Conservation (phyloP, 2,888 invertebrate genomes). For the Xestia sexstrigata region DNA sequence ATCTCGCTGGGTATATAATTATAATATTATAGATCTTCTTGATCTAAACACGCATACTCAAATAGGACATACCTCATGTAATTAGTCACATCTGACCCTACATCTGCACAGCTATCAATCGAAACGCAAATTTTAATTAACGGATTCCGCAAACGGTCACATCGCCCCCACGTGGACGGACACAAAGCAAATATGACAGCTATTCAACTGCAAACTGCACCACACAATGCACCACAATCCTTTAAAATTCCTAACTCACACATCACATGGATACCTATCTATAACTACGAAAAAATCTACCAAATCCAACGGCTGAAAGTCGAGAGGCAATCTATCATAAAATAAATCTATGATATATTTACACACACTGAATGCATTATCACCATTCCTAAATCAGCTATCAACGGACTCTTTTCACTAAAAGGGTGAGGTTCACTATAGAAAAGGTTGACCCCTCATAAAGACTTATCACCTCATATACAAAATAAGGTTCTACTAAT, state of each 20-base stretch:
- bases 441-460: conserved; percentile 91
- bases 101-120: conserved; percentile 69
- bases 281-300: conserved; percentile 66
- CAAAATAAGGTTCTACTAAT: conserved; percentile 90
- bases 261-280: conserved; percentile 55
- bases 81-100: conserved; percentile 49
- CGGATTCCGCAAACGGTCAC: conserved; percentile 78
- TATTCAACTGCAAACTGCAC: conserved; percentile 76
- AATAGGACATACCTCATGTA: conserved; percentile 51
- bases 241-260: conserved; percentile 75
- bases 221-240: conserved; percentile 70
- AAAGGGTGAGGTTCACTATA: conserved; percentile 90
- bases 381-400: conserved; percentile 90
- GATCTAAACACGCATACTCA: background rate
- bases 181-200: conserved; percentile 83
- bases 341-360: conserved; percentile 90
- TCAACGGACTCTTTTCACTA: conserved; percentile 91
- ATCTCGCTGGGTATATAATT: background rate
- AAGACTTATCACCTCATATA: conserved; percentile 91
- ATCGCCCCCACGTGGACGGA: conserved; percentile 67
- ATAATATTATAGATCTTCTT: background rate
- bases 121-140: conserved; percentile 81
- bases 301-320: conserved; percentile 67
- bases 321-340: conserved; percentile 86
- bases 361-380: conserved; percentile 89